Evolutionary conservation across 2,888 invertebrate species (phyloP), one percentile per base, ranked within the genome.

Genomic region (Trachelus stipa): DNA sequence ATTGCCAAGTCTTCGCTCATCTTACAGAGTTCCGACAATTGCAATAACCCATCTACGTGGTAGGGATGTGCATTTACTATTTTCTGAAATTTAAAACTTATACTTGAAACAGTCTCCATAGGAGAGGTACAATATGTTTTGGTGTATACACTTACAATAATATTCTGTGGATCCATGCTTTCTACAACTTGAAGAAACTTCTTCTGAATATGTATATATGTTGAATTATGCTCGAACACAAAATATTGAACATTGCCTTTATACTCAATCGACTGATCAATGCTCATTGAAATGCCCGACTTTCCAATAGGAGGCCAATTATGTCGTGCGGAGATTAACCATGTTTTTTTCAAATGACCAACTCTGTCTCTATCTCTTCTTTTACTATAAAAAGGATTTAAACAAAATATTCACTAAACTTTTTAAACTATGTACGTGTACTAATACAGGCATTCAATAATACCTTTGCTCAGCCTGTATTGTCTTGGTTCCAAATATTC

Each of bases 401-500:
- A 12, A 12, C 12, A 37, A 37, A 37, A 15, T 12, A 37, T 37
- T 12, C 37, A 37, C 1, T 12, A 37, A 37, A 37, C 15, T 15
- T 37, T 37, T 37, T 37, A 15, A 37, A 37, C 37, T 15, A 15
- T 37, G 12, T 37, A 37, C 12, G 4, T 4, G 37, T 12, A 37
- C 12, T 37, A 1, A 15, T 37, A 37, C 12, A 37, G 4, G 1
- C 1, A 12, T 37, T 37, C 37, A 4, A 37, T 37, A 37, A 37
- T 37, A 93, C 93, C 89, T 92, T 79, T 92, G 92, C 89, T 96
- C 95, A 77, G 94, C 93, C 91, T 95, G 95, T 34, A 96, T 94
- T 77, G 96, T 95, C 91, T 95, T 95, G 33, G 95, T 95, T 34
- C 97, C 97, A 93, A 97, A 97, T 87, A 96, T 96, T 87, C 95